Percentiles rank a stretch among this genome's conserved stretches.
Conservation (phyloP, 1,140 invertebrate species). For the Euura saliciscinereae region DNA sequence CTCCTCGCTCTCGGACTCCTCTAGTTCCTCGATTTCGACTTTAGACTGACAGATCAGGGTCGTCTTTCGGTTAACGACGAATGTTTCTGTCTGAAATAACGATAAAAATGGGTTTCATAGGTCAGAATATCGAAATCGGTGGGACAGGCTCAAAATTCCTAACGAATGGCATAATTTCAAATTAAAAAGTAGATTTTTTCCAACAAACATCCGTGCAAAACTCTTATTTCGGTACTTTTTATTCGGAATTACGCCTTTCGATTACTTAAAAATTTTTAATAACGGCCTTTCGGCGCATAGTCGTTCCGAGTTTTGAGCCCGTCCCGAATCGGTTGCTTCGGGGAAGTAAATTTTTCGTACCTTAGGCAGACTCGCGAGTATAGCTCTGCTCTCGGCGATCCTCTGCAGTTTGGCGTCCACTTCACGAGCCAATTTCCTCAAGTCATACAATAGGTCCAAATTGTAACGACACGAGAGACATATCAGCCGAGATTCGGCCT, state of each 20-base stretch:
- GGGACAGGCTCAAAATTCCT: too few relatives aligned
- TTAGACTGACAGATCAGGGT: constrained; percentile 31
- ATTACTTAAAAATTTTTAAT: too few relatives aligned
- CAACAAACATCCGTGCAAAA: too few relatives aligned
- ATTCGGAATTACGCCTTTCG: too few relatives aligned
- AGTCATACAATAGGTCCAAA: constrained; percentile 50
- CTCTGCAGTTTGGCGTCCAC: constrained; percentile 30
- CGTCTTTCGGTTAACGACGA: constrained; percentile 47
- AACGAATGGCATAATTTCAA: too few relatives aligned
- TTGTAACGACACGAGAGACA: constrained; percentile 53
- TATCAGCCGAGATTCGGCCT: constrained; percentile 30
- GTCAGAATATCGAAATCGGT: too few relatives aligned
- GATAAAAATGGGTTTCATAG: too few relatives aligned
- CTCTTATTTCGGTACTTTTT: too few relatives aligned
- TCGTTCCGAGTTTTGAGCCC: too few relatives aligned
- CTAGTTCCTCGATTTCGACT: constrained; percentile 23
- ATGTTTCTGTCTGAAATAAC: constrained; percentile 38
- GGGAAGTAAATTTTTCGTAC: constrained; percentile 27
- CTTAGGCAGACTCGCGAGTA: constrained; percentile 40
- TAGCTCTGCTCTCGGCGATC: constrained; percentile 27
- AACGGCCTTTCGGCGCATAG: too few relatives aligned
- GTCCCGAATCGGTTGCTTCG: too few relatives aligned
- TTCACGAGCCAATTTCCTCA: constrained; percentile 41
- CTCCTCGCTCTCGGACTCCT: constrained; percentile 36
- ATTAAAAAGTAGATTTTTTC: too few relatives aligned